Base-by-base conservation (phyloP, 2,797 vertebrate genomes). In the Semotilus atromaculatus region DNA sequence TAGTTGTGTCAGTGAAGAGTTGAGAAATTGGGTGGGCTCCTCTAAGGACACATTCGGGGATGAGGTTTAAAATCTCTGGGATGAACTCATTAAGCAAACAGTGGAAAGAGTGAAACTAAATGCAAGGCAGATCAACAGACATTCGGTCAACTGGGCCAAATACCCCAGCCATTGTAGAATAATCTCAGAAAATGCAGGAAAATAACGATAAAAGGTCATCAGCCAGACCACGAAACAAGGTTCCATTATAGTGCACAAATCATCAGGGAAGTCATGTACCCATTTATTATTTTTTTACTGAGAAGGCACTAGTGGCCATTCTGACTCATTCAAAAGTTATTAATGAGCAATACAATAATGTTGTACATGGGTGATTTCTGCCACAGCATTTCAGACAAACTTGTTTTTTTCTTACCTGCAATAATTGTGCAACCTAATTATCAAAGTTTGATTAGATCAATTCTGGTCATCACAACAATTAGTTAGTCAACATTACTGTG, bases 11-110 rank as follows among this genome's bases (percentile, higher is more conserved):
- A 73, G n/a, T 72, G 26, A 72, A 82, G 68, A 64, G 0, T 64
- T 3, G 80, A 90, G 85, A 88, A 11, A 23, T 71, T 92, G 91
- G 91, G 91, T 92, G 93, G 91, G 88, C 91, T 45, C 3, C 64
- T 36, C 34, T 80, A 43, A 79, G 70, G 45, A n/a, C 18, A 78
- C 1, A 62, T 29, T 53, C 74, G 26, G 62, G 62, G 78, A 85
- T 87, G 66, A 71, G 73, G 85, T 53, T 73, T 90, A 75, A 88
- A 81, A 80, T 77, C 80, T 77, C 51, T 60, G 75, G 83, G 83
- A 71, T 80, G 62, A 76, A 71, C 68, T 89, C 48, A 60, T 85
- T 85, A 86, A 75, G 26, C 71, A 89, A 90, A 85, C 85, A 81
- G 83, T 18, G 64, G 83, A 86, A 84, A 80, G 29, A 58, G 38